These are phyloP conservation scores for Eretmochelys imbricata DNA, from an alignment of 2,113 vertebrate genomes.

Conservation along the genomic window DNA sequence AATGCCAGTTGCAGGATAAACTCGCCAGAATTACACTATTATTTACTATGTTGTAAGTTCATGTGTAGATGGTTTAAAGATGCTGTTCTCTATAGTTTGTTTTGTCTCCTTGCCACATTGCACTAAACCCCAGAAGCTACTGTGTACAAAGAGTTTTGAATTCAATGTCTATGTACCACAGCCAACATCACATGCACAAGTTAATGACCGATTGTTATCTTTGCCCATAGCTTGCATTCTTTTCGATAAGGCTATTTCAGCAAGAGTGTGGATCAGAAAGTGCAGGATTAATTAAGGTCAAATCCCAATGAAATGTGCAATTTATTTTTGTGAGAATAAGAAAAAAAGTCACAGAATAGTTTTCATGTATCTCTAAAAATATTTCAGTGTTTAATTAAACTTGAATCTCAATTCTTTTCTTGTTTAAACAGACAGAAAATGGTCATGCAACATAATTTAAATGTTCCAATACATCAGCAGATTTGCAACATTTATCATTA, in stretches of 20 bases:
- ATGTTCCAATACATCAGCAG: constrained; percentile 19
- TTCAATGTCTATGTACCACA: constrained; percentile 23
- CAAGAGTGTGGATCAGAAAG: constrained; percentile 50
- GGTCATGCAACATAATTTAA: constrained; percentile 34
- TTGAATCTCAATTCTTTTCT: constrained; percentile 45
- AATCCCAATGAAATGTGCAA: constrained; percentile 41
- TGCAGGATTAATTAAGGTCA: constrained; percentile 68
- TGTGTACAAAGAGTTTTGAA: constrained; percentile 42
- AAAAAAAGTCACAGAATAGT: constrained; percentile 30
- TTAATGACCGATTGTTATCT: constrained; percentile 67
- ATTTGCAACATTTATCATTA: constrained; percentile 22
- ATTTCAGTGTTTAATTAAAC: constrained; percentile 61
- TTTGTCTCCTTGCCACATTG: constrained; percentile 49
- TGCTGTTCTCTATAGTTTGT: constrained; percentile 44
- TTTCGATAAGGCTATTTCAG: constrained; percentile 67
- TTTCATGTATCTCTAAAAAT: constrained; percentile 54
- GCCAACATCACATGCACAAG: constrained; percentile 44
- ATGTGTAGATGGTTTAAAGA: constrained; percentile 38
- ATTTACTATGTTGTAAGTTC: constrained; percentile 26
- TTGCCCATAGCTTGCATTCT: constrained; percentile 36
- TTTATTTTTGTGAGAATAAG: constrained; percentile 55
- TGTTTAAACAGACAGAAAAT: constrained; percentile 45
- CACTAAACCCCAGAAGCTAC: constrained; percentile 55
- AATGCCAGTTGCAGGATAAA: not conserved
- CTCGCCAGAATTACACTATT: not conserved